phyloP scores from a whole-genome alignment of 2,113 vertebrate species.

The Cichladusa arquata region DNA sequence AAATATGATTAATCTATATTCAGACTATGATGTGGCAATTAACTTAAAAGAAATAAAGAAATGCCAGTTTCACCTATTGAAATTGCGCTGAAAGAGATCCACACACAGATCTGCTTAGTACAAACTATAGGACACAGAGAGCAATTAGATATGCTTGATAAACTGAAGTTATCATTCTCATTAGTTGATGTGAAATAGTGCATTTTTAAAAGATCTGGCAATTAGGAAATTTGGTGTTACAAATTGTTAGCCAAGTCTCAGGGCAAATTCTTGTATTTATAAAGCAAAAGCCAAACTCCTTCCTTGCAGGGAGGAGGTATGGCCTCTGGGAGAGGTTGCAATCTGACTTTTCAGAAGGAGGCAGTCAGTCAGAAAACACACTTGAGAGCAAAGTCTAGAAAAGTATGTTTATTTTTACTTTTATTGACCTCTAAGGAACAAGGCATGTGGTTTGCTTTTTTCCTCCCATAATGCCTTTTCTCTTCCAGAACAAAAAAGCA shows the following conservation, averaged over 20 bases:
- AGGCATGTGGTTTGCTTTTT: background rate
- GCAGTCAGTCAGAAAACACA: background rate
- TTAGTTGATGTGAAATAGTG: background rate
- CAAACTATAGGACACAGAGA: background rate
- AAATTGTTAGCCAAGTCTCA: background rate
- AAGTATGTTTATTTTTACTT: background rate
- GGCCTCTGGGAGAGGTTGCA: background rate
- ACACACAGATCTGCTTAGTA: background rate
- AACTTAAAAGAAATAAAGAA: constrained; percentile 1
- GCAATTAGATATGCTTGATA: background rate
- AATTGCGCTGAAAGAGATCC: background rate
- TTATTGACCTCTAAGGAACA: background rate
- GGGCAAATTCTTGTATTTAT: background rate
- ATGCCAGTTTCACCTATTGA: background rate
- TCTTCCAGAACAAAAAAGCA: background rate
- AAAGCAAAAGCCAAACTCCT: background rate
- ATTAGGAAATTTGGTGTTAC: background rate
- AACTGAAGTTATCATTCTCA: background rate
- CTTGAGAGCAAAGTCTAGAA: background rate
- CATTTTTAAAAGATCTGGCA: background rate
- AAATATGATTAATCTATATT: constrained; percentile 9
- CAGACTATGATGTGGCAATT: background rate
- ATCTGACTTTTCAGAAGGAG: background rate
- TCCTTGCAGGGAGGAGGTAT: background rate
- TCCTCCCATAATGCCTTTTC: background rate